These are phyloP conservation scores for Pelobates fuscus DNA, from an alignment of 2,113 vertebrate genomes.

Conservation along the genomic window DNA sequence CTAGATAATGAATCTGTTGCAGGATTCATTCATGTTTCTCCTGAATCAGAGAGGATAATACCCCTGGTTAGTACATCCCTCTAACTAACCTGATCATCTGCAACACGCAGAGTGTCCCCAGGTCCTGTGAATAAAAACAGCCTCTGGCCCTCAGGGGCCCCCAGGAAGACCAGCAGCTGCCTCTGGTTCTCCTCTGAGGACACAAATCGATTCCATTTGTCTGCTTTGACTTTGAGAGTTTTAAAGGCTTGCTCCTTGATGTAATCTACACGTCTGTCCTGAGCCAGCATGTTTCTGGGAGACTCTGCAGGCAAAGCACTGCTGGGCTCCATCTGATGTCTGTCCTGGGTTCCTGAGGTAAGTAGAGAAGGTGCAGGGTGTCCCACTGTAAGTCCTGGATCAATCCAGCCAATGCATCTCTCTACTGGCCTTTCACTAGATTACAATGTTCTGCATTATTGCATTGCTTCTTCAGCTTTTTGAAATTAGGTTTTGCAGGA, in stretches of 20 bases:
- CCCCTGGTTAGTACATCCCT: no score
- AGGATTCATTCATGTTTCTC: no score
- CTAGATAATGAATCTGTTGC: no score
- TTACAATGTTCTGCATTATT: no score
- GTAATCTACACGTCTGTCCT: conserved; percentile 74
- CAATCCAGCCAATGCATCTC: no score
- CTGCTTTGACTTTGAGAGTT: conserved; percentile 72
- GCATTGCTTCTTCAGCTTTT: no score
- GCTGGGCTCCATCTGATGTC: not conserved
- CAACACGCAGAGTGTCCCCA: conserved; percentile 69
- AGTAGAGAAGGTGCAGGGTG: no score
- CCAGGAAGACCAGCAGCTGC: conserved; percentile 72
- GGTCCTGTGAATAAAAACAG: conserved; percentile 71
- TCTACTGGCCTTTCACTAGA: no score
- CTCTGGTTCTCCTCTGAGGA: conserved; percentile 75
- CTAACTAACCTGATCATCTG: conserved; percentile 69
- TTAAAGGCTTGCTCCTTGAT: conserved; percentile 71
- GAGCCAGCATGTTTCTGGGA: conserved; percentile 62
- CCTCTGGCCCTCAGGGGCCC: conserved; percentile 60
- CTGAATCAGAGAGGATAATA: no score
- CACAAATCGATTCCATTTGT: conserved; percentile 80
- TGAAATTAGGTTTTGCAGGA: no score
- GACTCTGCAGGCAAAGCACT: conserved; percentile 25
- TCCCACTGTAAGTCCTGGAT: no score
- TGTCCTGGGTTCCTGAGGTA: not conserved